A percentile compares a stretch with the other conserved stretches of the same genome.
These are phyloP conservation scores for Cantharis rufa DNA, from an alignment of 2,888 invertebrate species.

Conservation along the genomic window DNA sequence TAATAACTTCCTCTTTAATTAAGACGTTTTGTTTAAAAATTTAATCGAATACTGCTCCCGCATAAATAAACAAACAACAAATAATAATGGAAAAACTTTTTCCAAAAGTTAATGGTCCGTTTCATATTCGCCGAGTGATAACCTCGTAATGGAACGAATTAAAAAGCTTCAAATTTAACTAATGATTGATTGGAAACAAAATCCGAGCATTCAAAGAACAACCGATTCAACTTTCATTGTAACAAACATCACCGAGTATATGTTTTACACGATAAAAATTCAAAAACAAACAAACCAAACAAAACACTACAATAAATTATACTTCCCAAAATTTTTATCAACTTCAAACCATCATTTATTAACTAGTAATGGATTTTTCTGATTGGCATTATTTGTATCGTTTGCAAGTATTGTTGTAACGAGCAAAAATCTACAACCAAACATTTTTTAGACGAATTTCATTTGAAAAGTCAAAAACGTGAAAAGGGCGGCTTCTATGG, in stretches of 20 bases:
- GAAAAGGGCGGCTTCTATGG: not conserved
- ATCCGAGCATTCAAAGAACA: not conserved
- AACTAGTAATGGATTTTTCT: not conserved
- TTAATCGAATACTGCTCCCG: not conserved
- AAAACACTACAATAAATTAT: not conserved
- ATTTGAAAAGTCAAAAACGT: not conserved
- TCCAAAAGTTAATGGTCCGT: not conserved
- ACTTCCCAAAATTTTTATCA: not conserved
- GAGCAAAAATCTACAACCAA: not conserved
- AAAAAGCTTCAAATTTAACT: not conserved
- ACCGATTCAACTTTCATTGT: not conserved
- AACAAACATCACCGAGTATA: not conserved
- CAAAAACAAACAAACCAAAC: not conserved
- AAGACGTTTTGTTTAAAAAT: not conserved
- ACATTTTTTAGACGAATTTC: not conserved
- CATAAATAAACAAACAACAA: not conserved
- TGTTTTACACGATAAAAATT: not conserved
- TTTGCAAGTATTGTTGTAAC: not conserved
- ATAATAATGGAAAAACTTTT: not conserved
- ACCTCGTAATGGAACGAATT: not conserved
- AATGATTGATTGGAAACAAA: not conserved
- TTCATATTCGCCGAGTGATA: not conserved
- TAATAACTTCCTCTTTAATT: constrained; percentile 2
- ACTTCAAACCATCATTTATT: not conserved
- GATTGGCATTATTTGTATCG: not conserved